Base-by-base conservation (phyloP, 2,888 invertebrate species). In the Sinotaia quadrata region DNA sequence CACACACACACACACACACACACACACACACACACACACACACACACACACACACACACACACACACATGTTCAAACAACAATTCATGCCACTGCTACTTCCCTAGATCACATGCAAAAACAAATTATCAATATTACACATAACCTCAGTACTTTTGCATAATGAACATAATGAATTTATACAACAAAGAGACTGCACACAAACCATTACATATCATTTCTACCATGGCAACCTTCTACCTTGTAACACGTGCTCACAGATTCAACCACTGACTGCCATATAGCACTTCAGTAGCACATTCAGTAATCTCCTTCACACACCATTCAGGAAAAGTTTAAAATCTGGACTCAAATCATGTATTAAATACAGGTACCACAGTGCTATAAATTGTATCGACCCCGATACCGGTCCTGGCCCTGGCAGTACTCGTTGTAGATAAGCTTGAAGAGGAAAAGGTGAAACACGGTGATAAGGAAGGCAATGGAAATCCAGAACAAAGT, bases 401-500 rank as follows among this genome's bases (percentile, higher is more conserved):
- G 72, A 63, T 78, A 83, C 27, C 80, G 69, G n/a, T 82, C 83
- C 58, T 82, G 79, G 15, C 82, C 83, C 37, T 79, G 79, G 68
- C 94, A 95, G 87, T 95, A 95, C 87, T 96, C 96, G 81, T 94
- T 95, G 90, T 94, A 94, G 76, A 97, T 94, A 79, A 97, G 91
- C 89, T 96, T 95, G 89, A 94, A 94, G 34, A 97, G 91, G 90
- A 97, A 97, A 82, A 96, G 90, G 89, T 97, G 97, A 90, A 97
- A 97, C 80, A 95, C 92, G 71, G 95, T 91, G 80, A 97, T 94
- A 75, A 97, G 91, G 85, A 94, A 92, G 86, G 94, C 93, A 77
- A 97, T 93, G 72, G 95, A 93, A 57, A 95, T 92, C 97, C 97
- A 97, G 88, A 97, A 96, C 57, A 96, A 89, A 0, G 94, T 94